Base-by-base conservation (phyloP, 2,888 invertebrate genomes). In the Hybos culiciformis region DNA sequence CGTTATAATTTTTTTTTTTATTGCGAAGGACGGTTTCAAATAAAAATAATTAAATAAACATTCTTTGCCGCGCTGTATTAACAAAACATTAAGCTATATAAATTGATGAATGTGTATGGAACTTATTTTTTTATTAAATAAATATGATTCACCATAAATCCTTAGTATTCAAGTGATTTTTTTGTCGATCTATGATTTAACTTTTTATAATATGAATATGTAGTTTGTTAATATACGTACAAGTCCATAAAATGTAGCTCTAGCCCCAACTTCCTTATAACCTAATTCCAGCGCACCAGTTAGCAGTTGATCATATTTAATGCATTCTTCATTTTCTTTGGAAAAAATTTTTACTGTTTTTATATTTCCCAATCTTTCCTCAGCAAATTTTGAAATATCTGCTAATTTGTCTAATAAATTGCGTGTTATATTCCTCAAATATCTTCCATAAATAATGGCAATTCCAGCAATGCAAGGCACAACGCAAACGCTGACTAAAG, bases 331-430 rank as follows among this genome's bases (percentile, higher is more conserved):
- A 8, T 70, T 59, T 63, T 97, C 94, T 55, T 87, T 85, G 14
- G 85, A 86, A 63, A 97, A 93, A 20, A 85, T 81, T 65, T 93
- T 83, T 1, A 97, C 94, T 3, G 94, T 94, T 59, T 90, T 76
- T 48, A 96, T 82, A 60, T 91, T 94, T 11, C 85, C 78, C 50
- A 93, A 83, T 54, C 83, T 80, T 63, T 96, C 94, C 67, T 94
- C 93, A 0, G 91, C 91, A 43, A 85, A 75, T 71, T 88, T 70
- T 29, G 71, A 68, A 6, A 73, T 70, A 26, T 68, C 67, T 1
- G 83, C 83, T 34, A 80, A 64, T 50, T 61, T 65, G 58, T 84
- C 85, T 60, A 87, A 81, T 42, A 93, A 77, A 54, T 78, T 72
- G 47, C 77, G 74, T 0, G 94, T 90, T 50, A 94, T 85, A 39